These are phyloP conservation scores for Porphyrio hochstetteri DNA, from an alignment of 2,113 vertebrate species.

Conservation along the genomic window DNA sequence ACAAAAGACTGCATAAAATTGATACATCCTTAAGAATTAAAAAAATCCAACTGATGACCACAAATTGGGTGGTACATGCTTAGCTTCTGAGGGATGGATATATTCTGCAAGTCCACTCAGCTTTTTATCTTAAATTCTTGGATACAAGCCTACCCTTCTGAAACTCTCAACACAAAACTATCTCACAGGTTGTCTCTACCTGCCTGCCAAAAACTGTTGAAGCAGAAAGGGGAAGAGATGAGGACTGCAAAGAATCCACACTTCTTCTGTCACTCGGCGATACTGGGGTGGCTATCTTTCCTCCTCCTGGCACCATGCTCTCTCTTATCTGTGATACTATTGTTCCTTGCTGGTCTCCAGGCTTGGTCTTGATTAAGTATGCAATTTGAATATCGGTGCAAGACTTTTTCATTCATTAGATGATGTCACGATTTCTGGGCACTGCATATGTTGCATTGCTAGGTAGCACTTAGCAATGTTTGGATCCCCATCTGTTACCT, in stretches of 20 bases:
- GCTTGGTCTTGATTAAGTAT: not conserved
- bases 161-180: slow-evolving; percentile 3
- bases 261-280: not conserved
- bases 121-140: slow-evolving; percentile 28
- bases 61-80: not conserved
- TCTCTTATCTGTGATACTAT: not conserved
- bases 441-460: slow-evolving; percentile 69
- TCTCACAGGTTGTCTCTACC: slow-evolving; percentile 45
- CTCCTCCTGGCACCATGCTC: not conserved
- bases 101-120: not conserved
- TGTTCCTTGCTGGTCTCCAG: not conserved
- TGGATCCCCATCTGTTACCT: slow-evolving; percentile 68
- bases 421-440: slow-evolving; percentile 50
- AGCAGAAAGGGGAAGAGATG: not conserved
- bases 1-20: not conserved
- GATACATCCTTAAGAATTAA: not conserved
- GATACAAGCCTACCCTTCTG: slow-evolving; percentile 2
- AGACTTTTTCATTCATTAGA: slow-evolving; percentile 8
- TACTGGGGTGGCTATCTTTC: not conserved
- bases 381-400: not conserved
- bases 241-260: not conserved
- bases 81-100: not conserved
- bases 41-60: not conserved
- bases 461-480: slow-evolving; percentile 69
- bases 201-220: slow-evolving; percentile 9